Evolutionary conservation across 2,888 invertebrate genomes (phyloP).

Genomic region (Bibio marci): DNA sequence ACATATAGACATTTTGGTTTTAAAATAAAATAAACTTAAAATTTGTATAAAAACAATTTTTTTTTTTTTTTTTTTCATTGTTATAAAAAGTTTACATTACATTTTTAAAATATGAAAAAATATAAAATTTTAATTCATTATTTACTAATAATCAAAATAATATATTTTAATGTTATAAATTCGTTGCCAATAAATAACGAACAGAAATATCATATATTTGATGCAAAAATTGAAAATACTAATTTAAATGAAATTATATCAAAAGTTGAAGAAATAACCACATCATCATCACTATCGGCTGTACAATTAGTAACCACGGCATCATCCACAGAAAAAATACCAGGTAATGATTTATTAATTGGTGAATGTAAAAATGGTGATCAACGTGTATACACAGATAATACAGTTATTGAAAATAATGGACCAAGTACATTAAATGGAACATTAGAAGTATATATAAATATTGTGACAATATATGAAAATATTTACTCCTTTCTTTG

Average conservation of each 20-base stretch:
- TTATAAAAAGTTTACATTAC: too few species aligned
- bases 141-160: too few species aligned
- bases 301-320: neutral
- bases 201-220: neutral
- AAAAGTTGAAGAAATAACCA: too few species aligned
- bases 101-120: too few species aligned
- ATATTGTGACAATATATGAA: too few species aligned
- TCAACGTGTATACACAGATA: slow-evolving; percentile 8
- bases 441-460: slow-evolving; percentile 8
- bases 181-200: neutral
- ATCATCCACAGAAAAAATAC: neutral
- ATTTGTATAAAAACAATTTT: too few species aligned
- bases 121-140: too few species aligned
- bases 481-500: neutral
- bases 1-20: too few species aligned
- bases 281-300: neutral
- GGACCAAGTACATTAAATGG: slow-evolving; percentile 10
- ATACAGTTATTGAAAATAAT: slow-evolving; percentile 9
- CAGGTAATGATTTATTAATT: slow-evolving; percentile 6
- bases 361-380: slow-evolving; percentile 6
- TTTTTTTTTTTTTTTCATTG: too few species aligned
- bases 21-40: too few species aligned
- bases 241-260: neutral
- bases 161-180: too few species aligned
- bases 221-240: neutral